Conservation (phyloP, 2,113 vertebrate species). For the Serilophus lunatus region DNA sequence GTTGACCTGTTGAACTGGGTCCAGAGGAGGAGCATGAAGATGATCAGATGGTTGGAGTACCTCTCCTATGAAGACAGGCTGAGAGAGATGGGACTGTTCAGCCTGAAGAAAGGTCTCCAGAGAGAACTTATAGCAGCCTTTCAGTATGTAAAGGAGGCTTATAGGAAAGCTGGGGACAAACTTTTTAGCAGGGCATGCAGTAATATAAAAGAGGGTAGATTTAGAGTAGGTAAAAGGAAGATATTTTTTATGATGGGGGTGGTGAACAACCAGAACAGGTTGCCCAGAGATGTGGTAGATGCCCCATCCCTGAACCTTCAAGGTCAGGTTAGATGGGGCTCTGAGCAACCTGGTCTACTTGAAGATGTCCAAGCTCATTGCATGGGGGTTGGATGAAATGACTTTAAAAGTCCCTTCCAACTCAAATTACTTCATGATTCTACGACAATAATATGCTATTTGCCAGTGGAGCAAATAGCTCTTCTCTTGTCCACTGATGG, state of each 20-base stretch:
- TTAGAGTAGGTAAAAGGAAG: not conserved
- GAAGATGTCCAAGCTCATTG: not conserved
- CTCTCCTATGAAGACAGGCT: not conserved
- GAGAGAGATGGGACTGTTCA: not conserved
- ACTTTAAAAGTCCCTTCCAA: not conserved
- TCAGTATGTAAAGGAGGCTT: not conserved
- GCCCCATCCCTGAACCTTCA: not conserved
- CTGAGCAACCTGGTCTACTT: not conserved
- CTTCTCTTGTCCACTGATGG: not conserved
- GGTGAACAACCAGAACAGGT: not conserved
- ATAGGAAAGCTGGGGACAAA: not conserved
- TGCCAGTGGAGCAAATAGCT: not conserved
- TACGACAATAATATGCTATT: not conserved
- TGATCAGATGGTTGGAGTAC: not conserved
- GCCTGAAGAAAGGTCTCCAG: not conserved
- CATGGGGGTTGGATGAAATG: not conserved
- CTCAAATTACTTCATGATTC: not conserved
- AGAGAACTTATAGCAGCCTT: not conserved
- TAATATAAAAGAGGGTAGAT: not conserved
- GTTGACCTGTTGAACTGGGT: rapidly evolving
- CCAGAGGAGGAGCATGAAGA: not conserved
- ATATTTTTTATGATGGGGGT: not conserved
- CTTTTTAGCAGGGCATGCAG: not conserved
- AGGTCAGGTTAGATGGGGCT: not conserved
- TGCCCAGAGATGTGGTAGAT: not conserved